Evolutionary conservation across 92 coral and sea anemone species (phyloP), one percentile per base, ranked within the genome.

Genomic region (Ricordea florida): DNA sequence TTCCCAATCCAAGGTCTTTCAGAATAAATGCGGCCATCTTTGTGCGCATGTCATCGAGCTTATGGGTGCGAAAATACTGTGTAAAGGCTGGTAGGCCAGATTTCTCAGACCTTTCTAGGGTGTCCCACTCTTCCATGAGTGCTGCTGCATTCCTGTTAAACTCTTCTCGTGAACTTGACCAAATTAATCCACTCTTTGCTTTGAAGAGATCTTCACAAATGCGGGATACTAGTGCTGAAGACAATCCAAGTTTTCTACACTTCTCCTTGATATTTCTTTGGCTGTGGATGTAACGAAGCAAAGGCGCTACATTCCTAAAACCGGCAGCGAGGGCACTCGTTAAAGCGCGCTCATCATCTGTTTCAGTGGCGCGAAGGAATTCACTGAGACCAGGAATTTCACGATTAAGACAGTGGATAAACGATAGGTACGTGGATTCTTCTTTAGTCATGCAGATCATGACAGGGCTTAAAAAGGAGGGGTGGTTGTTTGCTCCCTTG

Each of bases 371-470:
- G 31, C 43, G 58, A 3, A 78, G 61, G 22, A 28, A 74, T 21
- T 74, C 23, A 9, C 71, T 24, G n/a, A 72, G 65, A 33, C 83
- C 88, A 28, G 88, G 88, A 8, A 55, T 28, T 18, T 55, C 88
- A 13, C 83, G 38, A 26, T 0, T 27, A 4, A 75, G 76, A 5
- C 83, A 59, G 9, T 82, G 88, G 13, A 82, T 35, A 26, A 82
- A 82, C 17, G 88, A 74, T 0, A 77, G 57, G 52, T 84, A 77
- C 0, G 80, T 76, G 5, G 52, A 42, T 44, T 84, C 64, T 3
- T 85, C 86, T 29, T 45, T 79, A 3, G 82, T 83, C 78, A 83
- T 76, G 67, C 89, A 83, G 23, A 76, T 60, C 87, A 62, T 81
- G 14, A 81, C 62, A 28, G 82, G 87, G 33, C 87, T 76, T 17